phyloP scores from a whole-genome alignment of 2,797 vertebrate species.

The Hyperoplus immaculatus region DNA sequence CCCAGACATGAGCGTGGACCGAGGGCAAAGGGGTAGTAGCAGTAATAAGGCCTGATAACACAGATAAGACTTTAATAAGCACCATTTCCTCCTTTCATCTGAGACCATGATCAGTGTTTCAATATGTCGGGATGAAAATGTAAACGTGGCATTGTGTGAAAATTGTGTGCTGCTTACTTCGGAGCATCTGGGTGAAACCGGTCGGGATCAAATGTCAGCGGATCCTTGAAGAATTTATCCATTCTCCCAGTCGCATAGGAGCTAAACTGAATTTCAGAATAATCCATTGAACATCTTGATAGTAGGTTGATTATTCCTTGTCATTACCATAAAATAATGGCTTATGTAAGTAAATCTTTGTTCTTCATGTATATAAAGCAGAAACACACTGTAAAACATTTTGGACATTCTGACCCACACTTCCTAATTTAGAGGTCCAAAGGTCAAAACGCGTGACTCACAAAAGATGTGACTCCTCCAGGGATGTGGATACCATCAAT shows the following conservation, averaged over 20 bases:
- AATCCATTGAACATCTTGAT: neutral
- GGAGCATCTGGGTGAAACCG: conserved; percentile 90
- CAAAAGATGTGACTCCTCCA: conserved; percentile 68
- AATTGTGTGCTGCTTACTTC: conserved; percentile 86
- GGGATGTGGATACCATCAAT: conserved; percentile 87
- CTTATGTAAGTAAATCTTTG: neutral
- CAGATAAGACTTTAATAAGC: conserved; percentile 8
- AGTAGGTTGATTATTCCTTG: neutral
- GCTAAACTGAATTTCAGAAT: conserved; percentile 82
- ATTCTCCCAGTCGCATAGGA: conserved; percentile 85
- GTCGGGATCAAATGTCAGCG: conserved; percentile 91
- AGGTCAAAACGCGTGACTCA: conserved; percentile 70
- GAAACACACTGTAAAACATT: neutral
- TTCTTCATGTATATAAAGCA: neutral
- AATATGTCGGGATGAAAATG: neutral
- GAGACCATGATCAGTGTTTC: too few relatives aligned
- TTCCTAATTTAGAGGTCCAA: neutral
- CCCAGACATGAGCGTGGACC: conserved; percentile 92
- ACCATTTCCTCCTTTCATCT: neutral
- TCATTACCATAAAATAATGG: neutral
- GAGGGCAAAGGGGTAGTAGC: conserved; percentile 92
- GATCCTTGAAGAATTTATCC: conserved; percentile 91
- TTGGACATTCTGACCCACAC: neutral
- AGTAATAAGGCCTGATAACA: conserved; percentile 88
- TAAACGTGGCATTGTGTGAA: neutral